Percentiles rank a stretch among this genome's conserved stretches.
phyloP scores from a whole-genome alignment of 2,113 vertebrate species.

The Sapajus apella region DNA sequence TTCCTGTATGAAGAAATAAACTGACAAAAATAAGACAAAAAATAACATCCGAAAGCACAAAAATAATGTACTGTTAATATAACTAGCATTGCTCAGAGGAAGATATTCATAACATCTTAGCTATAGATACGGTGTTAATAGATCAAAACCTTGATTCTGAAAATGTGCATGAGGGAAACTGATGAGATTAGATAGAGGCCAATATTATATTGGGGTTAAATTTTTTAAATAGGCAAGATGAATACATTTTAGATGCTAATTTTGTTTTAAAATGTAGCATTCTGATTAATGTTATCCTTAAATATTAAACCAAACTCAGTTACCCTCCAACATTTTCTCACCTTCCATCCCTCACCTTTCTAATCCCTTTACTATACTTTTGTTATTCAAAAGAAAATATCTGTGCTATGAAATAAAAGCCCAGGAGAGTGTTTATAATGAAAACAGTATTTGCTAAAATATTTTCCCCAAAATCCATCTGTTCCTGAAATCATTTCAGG shows the following conservation, averaged over 20 bases:
- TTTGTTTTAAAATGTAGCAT: background rate
- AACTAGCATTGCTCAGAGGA: background rate
- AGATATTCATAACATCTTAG: background rate
- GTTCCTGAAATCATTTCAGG: background rate
- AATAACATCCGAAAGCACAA: background rate
- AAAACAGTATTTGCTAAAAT: background rate
- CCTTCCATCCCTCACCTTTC: background rate
- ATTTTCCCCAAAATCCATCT: constrained; percentile 3
- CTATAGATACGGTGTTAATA: background rate
- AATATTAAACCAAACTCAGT: background rate
- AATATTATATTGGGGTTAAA: background rate
- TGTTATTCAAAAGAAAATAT: constrained; percentile 11
- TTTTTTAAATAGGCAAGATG: background rate
- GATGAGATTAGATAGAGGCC: background rate
- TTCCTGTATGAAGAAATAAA: background rate
- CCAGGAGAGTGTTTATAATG: background rate
- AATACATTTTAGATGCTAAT: background rate
- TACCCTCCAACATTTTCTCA: background rate
- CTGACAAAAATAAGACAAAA: background rate
- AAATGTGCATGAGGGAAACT: background rate
- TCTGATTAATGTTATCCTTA: background rate
- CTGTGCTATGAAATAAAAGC: background rate
- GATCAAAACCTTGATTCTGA: background rate
- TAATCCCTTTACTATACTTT: background rate
- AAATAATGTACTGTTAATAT: background rate